Evolutionary conservation across 2,888 invertebrate genomes (phyloP).

Genomic region (Labia minor): DNA sequence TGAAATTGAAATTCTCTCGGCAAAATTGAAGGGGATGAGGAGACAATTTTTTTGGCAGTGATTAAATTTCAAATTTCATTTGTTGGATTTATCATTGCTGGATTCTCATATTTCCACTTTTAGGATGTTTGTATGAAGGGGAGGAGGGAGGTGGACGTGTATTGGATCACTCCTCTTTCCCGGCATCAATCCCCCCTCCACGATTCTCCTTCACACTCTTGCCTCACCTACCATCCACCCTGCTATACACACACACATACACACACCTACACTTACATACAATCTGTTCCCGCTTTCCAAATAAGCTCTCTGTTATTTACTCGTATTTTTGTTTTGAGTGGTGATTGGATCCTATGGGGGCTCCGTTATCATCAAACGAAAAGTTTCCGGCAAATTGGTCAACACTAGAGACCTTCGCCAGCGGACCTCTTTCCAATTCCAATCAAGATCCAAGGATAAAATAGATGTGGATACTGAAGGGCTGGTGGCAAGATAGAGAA

Average conservation of each 20-base stretch:
- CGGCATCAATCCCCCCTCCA: not conserved
- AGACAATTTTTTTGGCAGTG: not conserved
- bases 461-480: no score
- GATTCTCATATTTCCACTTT: not conserved
- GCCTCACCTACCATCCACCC: no score
- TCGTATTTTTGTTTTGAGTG: not conserved
- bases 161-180: not conserved
- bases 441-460: no score
- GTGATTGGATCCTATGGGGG: not conserved
- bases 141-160: no score
- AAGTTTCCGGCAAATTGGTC: slow-evolving; percentile 8
- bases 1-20: no score
- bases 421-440: not conserved
- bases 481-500: no score
- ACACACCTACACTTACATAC: no score
- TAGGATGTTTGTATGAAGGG: not conserved
- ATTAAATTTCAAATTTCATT: slow-evolving; percentile 1
- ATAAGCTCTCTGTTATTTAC: not conserved
- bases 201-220: no score
- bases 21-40: no score
- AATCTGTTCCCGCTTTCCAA: not conserved
- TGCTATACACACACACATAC: no score
- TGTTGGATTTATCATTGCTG: not conserved
- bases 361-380: not conserved
- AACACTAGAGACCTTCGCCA: not conserved